Evolutionary conservation across 2,113 vertebrate species (phyloP).

Genomic region (Pungitius pungitius): DNA sequence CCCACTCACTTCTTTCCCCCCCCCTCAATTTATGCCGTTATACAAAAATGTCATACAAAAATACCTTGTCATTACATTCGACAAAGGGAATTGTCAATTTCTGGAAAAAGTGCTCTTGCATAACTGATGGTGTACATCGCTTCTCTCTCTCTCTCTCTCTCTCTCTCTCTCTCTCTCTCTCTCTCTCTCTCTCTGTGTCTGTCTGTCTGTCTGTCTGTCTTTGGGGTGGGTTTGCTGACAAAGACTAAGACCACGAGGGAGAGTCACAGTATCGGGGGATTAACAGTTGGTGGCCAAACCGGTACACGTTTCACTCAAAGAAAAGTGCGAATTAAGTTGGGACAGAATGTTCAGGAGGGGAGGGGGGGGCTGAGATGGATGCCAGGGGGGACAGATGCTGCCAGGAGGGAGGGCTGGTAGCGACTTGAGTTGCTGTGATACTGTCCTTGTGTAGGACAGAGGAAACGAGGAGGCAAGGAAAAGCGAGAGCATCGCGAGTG

Average conservation of each 20-base stretch:
- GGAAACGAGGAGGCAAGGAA: slow-evolving; percentile 17
- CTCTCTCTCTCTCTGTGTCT: too few species aligned
- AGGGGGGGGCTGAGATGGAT: slow-evolving; percentile 1
- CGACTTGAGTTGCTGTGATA: slow-evolving; percentile 23
- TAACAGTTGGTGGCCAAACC: slow-evolving; percentile 75
- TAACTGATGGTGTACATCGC: slow-evolving; percentile 51
- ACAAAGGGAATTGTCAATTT: slow-evolving; percentile 62
- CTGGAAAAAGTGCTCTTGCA: slow-evolving; percentile 76
- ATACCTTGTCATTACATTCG: slow-evolving; percentile 78
- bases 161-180: slow-evolving; percentile 30
- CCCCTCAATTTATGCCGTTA: slow-evolving; percentile 42
- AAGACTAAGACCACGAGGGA: slow-evolving; percentile 63
- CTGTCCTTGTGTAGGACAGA: slow-evolving; percentile 58
- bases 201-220: too few species aligned
- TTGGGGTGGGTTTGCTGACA: slow-evolving; percentile 56
- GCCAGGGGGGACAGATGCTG: slow-evolving; percentile 24
- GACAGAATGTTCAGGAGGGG: slow-evolving; percentile 44
- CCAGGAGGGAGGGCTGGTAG: slow-evolving; percentile 15
- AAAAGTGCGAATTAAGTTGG: slow-evolving; percentile 69
- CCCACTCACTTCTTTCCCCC: slow-evolving; percentile 29
- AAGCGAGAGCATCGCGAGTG: not conserved
- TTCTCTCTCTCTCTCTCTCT: slow-evolving; percentile 29
- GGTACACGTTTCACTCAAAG: slow-evolving; percentile 56
- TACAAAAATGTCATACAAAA: slow-evolving; percentile 77
- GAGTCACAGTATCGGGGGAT: slow-evolving; percentile 73